Conservation (phyloP, 2,113 vertebrate genomes). For the Ptilonorhynchus violaceus region DNA sequence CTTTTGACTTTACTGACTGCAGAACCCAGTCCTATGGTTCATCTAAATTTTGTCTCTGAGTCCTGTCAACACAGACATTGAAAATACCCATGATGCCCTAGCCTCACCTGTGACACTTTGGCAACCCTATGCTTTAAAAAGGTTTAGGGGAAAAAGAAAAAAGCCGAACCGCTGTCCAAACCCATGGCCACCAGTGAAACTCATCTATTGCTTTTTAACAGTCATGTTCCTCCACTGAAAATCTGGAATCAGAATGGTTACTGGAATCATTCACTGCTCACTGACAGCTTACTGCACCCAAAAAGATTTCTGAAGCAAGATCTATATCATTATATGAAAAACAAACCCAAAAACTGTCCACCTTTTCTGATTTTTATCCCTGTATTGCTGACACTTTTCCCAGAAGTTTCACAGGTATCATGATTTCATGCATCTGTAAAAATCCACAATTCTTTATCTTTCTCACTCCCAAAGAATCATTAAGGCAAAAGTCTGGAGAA, state of each 20-base stretch:
- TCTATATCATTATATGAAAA: neutral
- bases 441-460: neutral
- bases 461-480: neutral
- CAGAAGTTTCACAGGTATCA: neutral
- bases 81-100: neutral
- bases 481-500: neutral
- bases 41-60: neutral
- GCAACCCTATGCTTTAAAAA: neutral
- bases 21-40: neutral
- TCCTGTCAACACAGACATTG: neutral
- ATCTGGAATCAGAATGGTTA: neutral
- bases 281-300: neutral
- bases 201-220: neutral
- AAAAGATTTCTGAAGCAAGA: neutral
- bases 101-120: neutral
- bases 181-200: neutral
- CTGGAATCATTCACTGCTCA: neutral
- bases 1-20: neutral
- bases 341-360: neutral
- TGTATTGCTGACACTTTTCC: neutral
- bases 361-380: neutral
- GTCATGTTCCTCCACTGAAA: rapidly evolving
- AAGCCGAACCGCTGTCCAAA: neutral
- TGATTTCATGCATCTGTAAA: neutral
- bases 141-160: no score